phyloP scores from a whole-genome alignment of 2,888 invertebrate genomes.

The Athalia cordata region DNA sequence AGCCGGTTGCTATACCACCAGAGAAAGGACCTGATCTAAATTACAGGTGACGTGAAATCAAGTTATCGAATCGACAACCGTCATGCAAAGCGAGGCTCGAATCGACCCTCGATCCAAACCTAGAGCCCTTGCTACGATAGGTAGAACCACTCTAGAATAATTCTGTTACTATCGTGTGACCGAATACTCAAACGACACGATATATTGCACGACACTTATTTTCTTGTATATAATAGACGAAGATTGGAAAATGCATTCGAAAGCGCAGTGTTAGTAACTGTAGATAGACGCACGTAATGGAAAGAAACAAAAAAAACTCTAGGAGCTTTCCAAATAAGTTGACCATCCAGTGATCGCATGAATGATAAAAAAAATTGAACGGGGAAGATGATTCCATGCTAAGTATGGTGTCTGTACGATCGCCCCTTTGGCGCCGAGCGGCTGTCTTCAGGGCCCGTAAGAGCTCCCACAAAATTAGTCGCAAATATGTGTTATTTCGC shows the following conservation, averaged over 20 bases:
- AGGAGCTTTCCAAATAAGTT: neutral
- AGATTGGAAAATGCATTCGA: neutral
- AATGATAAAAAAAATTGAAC: constrained; percentile 4
- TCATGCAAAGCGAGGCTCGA: constrained; percentile 53
- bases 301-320: neutral
- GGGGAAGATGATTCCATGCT: constrained; percentile 25
- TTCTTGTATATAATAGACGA: neutral
- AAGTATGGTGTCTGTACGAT: constrained; percentile 25
- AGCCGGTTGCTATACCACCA: constrained; percentile 32
- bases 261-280: neutral
- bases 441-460: constrained; percentile 48
- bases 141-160: constrained; percentile 25
- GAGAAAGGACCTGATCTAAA: constrained; percentile 57
- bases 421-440: constrained; percentile 49
- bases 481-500: constrained; percentile 68
- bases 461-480: constrained; percentile 64
- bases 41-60: constrained; percentile 64
- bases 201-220: constrained; percentile 53
- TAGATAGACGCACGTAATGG: neutral
- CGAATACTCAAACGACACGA: constrained; percentile 67
- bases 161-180: constrained; percentile 61
- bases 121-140: neutral
- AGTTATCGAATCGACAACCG: constrained; percentile 70
- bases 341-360: neutral
- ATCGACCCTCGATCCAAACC: constrained; percentile 3